These are phyloP conservation scores for Myotis planiceps DNA, from an alignment of 2,797 vertebrate genomes.

Conservation along the genomic window DNA sequence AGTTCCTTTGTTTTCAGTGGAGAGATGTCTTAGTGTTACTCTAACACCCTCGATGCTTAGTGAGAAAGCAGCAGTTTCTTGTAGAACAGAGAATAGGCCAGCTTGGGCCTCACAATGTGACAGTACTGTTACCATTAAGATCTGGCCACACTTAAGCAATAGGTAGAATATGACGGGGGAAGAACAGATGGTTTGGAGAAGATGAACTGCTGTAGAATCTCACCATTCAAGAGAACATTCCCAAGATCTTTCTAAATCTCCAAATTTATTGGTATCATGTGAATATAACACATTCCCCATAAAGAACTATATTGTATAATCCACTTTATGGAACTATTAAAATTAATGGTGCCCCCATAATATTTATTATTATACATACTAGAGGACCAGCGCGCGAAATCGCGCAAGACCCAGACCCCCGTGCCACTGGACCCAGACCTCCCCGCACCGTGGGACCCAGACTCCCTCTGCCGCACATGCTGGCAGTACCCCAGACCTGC, in stretches of 20 bases:
- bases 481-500: no score
- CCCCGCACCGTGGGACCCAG: no score
- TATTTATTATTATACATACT: neutral
- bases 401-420: no score
- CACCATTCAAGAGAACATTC: neutral
- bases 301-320: neutral
- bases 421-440: no score
- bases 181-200: neutral
- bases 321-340: slow-evolving; percentile 1
- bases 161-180: neutral
- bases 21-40: neutral
- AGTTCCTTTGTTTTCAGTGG: neutral
- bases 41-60: neutral
- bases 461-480: no score
- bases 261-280: neutral
- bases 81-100: neutral
- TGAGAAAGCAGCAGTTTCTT: neutral
- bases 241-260: slow-evolving; percentile 1
- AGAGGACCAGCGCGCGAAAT: no score
- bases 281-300: neutral
- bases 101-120: neutral
- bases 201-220: neutral
- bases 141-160: neutral
- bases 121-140: neutral
- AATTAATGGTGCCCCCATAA: neutral